phyloP scores from a whole-genome alignment of 2,888 invertebrate species.

The Bombylius major region DNA sequence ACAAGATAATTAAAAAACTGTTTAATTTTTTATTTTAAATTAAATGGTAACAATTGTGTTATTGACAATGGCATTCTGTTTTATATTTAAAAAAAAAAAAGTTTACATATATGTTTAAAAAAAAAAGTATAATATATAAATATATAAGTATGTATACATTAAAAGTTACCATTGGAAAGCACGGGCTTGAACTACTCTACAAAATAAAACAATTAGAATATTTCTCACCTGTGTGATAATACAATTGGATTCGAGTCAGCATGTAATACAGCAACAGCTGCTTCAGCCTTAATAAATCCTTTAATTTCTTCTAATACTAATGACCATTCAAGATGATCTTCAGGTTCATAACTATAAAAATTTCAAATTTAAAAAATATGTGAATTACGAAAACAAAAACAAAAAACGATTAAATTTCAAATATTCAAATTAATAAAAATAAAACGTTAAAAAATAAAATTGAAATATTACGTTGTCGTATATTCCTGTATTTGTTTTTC shows the following conservation, averaged over 20 bases:
- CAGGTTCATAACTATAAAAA: slow-evolving; percentile 66
- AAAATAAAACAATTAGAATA: slow-evolving; percentile 5
- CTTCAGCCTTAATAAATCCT: slow-evolving; percentile 87
- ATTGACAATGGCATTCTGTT: too few relatives aligned
- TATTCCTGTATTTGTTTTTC: slow-evolving; percentile 92
- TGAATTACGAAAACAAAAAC: too few relatives aligned
- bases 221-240: slow-evolving; percentile 65
- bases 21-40: not conserved
- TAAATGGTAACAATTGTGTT: not conserved
- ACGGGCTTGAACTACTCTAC: slow-evolving; percentile 31
- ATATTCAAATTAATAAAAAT: too few relatives aligned
- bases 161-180: slow-evolving; percentile 30
- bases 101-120: too few relatives aligned
- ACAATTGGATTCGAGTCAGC: slow-evolving; percentile 76
- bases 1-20: not conserved
- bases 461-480: slow-evolving; percentile 53
- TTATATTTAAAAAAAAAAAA: too few relatives aligned
- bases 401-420: too few relatives aligned
- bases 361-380: not conserved
- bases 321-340: slow-evolving; percentile 92
- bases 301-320: slow-evolving; percentile 88
- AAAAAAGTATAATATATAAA: too few relatives aligned
- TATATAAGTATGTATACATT: not conserved
- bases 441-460: not conserved
- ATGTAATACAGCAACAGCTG: slow-evolving; percentile 76